A percentile compares a stretch with the other conserved stretches of the same genome.
phyloP scores from a whole-genome alignment of 35 echinoderm and acorn worm genomes.

The Nesometra sesokonis region DNA sequence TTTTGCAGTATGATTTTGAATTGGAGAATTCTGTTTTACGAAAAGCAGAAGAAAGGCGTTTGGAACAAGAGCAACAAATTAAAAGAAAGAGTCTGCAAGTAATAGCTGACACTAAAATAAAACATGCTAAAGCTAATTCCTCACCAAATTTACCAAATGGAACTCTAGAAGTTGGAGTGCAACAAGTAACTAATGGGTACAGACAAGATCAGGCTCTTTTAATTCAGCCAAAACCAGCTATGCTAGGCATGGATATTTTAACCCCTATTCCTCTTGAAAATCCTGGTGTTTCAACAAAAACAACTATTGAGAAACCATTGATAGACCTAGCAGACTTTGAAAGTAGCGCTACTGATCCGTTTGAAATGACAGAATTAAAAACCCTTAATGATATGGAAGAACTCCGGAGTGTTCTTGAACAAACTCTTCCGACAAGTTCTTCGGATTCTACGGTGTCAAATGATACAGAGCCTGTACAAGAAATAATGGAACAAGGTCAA shows the following conservation, averaged over 20 bases:
- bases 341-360: constrained; percentile 54
- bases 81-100: not conserved
- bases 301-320: not conserved
- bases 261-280: constrained; percentile 9
- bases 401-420: constrained; percentile 54
- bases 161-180: not conserved
- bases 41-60: constrained; percentile 8
- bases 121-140: no score
- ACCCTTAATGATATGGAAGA: constrained; percentile 94
- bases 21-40: constrained; percentile 17
- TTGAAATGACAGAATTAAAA: constrained; percentile 86
- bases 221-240: not conserved
- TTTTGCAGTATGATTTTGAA: constrained; percentile 36
- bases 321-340: constrained; percentile 81
- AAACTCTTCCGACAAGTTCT: not conserved
- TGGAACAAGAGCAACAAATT: constrained; percentile 8
- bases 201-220: not conserved
- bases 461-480: not conserved
- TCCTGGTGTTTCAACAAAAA: not conserved
- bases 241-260: constrained; percentile 28
- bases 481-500: not conserved
- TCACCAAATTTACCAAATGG: no score
- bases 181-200: not conserved
- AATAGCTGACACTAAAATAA: constrained; percentile 9
- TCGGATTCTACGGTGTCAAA: not conserved